Percentiles rank a stretch among this genome's conserved stretches.
Conservation (phyloP, 2,888 invertebrate genomes). For the Tineola bisselliella region DNA sequence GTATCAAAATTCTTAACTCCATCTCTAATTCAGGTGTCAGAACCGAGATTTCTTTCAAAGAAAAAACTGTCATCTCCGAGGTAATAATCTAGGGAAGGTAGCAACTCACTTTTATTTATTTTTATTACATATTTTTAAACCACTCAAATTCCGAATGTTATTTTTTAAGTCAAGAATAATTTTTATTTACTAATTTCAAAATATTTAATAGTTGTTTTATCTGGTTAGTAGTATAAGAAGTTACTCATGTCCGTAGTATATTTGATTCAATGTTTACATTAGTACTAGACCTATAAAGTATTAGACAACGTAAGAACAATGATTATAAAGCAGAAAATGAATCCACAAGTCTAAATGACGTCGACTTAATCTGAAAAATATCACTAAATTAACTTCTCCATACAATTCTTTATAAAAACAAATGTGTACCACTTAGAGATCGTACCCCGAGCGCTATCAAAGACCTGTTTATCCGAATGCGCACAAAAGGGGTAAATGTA, state of each 20-base stretch:
- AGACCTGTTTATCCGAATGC: slow-evolving; percentile 10
- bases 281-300: no score
- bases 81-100: not conserved
- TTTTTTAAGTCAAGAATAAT: not conserved
- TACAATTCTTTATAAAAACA: not conserved
- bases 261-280: no score
- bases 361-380: not conserved
- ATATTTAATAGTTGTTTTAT: no score
- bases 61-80: not conserved
- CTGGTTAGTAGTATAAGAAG: no score
- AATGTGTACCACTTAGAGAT: not conserved
- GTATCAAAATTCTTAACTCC: not conserved
- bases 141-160: not conserved
- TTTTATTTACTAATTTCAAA: no score
- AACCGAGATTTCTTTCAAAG: not conserved
- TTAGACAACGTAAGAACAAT: no score
- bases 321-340: no score
- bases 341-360: no score
- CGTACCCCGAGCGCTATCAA: not conserved
- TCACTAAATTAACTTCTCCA: slow-evolving; percentile 1
- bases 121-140: not conserved
- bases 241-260: no score
- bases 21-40: not conserved
- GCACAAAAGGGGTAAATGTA: slow-evolving; percentile 2
- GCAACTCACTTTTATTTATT: not conserved